Conservation (phyloP, 2,888 invertebrate species). For the Junonia oenone region DNA sequence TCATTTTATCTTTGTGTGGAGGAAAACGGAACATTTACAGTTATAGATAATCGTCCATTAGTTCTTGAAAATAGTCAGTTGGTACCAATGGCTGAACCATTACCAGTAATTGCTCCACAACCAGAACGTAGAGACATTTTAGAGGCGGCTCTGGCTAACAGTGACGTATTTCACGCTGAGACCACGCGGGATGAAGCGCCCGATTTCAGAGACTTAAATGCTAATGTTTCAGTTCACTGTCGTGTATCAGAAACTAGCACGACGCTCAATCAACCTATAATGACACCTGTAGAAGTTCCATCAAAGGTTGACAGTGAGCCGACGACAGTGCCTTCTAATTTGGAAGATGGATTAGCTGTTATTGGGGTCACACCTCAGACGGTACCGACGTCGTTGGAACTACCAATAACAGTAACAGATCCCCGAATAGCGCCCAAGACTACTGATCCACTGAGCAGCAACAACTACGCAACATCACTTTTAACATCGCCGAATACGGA, state of each 20-base stretch:
- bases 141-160: slow-evolving; percentile 86
- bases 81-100: slow-evolving; percentile 64
- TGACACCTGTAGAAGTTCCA: slow-evolving; percentile 89
- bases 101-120: slow-evolving; percentile 45
- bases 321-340: slow-evolving; percentile 46
- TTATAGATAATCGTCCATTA: slow-evolving; percentile 84
- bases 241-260: slow-evolving; percentile 88
- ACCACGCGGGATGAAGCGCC: slow-evolving; percentile 77
- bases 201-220: slow-evolving; percentile 80
- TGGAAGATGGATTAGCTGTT: slow-evolving; percentile 79
- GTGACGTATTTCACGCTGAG: slow-evolving; percentile 83
- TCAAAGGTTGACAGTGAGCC: slow-evolving; percentile 63
- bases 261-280: slow-evolving; percentile 87
- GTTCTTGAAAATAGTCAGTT: slow-evolving; percentile 72
- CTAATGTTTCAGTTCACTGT: slow-evolving; percentile 75
- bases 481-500: slow-evolving; percentile 58
- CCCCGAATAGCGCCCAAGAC: slow-evolving; percentile 83
- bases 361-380: slow-evolving; percentile 78
- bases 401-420: slow-evolving; percentile 88
- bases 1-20: slow-evolving; percentile 87
- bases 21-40: slow-evolving; percentile 84
- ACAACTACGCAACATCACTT: slow-evolving; percentile 44
- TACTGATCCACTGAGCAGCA: slow-evolving; percentile 56
- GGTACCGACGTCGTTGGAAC: slow-evolving; percentile 84
- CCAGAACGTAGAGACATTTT: slow-evolving; percentile 84